phyloP scores from a whole-genome alignment of 1,140 invertebrate species.

The Polyergus mexicanus region DNA sequence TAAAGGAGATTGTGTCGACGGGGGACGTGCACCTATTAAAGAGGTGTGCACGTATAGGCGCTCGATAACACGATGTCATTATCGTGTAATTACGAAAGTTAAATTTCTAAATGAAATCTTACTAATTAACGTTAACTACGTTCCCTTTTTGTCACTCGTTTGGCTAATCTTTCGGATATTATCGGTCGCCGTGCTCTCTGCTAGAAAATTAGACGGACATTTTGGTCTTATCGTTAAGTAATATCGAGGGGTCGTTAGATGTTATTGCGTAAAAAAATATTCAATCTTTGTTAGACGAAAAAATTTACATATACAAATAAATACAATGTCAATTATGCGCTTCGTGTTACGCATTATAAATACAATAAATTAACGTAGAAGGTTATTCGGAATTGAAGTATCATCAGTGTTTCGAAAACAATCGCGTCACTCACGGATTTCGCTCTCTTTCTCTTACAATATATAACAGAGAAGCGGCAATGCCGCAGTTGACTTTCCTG shows the following conservation, averaged over 20 bases:
- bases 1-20: slow-evolving; percentile 62
- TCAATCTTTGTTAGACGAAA: background rate
- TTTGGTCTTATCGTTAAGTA: slow-evolving; percentile 10
- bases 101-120: slow-evolving; percentile 79
- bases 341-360: background rate
- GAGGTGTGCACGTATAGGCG: slow-evolving; percentile 8
- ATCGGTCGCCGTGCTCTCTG: background rate
- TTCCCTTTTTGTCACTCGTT: slow-evolving; percentile 66
- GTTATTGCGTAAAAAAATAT: background rate
- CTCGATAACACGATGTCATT: slow-evolving; percentile 69
- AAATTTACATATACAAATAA: background rate
- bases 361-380: slow-evolving; percentile 1
- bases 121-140: slow-evolving; percentile 80
- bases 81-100: slow-evolving; percentile 82
- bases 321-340: background rate
- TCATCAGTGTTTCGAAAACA: slow-evolving; percentile 35
- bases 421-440: slow-evolving; percentile 47
- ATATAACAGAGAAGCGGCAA: background rate
- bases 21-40: background rate
- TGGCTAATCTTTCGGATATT: slow-evolving; percentile 45
- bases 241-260: background rate
- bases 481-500: slow-evolving; percentile 25
- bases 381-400: slow-evolving; percentile 33
- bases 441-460: background rate
- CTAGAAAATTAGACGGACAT: slow-evolving; percentile 34